Conservation (phyloP, 2,888 invertebrate genomes). For the Clusia tigrina region DNA sequence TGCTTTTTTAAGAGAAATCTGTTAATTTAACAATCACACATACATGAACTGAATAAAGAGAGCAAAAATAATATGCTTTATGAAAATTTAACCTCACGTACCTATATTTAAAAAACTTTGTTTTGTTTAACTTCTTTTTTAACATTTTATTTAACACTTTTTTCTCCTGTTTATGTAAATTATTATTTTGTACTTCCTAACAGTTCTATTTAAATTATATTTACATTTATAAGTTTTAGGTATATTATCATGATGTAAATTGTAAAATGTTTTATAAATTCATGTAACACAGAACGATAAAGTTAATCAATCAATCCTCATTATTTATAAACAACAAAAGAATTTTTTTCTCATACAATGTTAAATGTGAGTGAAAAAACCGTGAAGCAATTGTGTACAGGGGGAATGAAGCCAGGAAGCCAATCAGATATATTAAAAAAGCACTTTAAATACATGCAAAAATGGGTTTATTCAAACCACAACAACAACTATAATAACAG, state of each 20-base stretch:
- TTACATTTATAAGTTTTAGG: constrained; percentile 4
- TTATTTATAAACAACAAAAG: neutral
- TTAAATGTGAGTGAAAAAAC: constrained; percentile 54
- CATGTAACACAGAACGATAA: neutral
- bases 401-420: too few species aligned
- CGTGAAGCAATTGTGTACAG: constrained; percentile 66
- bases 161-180: too few species aligned
- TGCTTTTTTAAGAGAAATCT: too few species aligned
- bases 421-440: constrained; percentile 55
- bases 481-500: constrained; percentile 33
- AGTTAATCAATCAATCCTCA: neutral
- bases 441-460: constrained; percentile 1
- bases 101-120: too few species aligned
- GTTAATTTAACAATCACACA: too few species aligned
- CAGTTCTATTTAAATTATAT: too few species aligned
- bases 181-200: too few species aligned
- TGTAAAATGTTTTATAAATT: neutral
- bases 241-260: neutral
- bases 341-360: constrained; percentile 32
- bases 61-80: too few species aligned
- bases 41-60: too few species aligned
- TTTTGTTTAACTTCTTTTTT: too few species aligned
- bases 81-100: too few species aligned
- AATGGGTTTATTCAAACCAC: constrained; percentile 27
- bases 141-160: too few species aligned